These are phyloP conservation scores for Eidolon helvum DNA, from an alignment of 2,113 vertebrate genomes.

Conservation along the genomic window DNA sequence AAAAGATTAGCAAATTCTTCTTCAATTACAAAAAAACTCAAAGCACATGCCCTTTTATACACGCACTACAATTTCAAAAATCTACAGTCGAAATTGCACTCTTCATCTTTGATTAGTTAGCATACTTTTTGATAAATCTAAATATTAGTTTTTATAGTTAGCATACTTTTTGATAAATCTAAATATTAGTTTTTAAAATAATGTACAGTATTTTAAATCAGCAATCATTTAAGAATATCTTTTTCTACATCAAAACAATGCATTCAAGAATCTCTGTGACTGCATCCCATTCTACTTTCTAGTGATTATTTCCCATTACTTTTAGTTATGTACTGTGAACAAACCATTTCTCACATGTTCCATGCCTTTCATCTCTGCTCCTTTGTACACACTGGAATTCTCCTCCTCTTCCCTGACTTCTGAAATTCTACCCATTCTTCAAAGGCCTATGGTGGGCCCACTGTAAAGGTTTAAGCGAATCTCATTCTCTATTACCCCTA, in stretches of 20 bases:
- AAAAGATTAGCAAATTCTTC: slow-evolving; percentile 35
- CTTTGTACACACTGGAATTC: neutral
- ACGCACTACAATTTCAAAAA: too few species aligned
- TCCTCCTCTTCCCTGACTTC: neutral
- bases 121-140: slow-evolving; percentile 13
- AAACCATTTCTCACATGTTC: neutral
- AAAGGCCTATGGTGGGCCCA: neutral
- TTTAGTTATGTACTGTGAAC: neutral
- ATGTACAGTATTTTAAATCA: slow-evolving; percentile 19
- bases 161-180: slow-evolving; percentile 9
- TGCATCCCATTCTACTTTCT: neutral
- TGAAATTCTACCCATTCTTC: neutral
- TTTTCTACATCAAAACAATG: slow-evolving; percentile 9
- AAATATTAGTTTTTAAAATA: neutral
- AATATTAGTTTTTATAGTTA: slow-evolving; percentile 7
- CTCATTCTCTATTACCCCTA: neutral
- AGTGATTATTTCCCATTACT: neutral
- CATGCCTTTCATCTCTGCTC: neutral
- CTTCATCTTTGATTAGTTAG: neutral
- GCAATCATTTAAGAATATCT: neutral
- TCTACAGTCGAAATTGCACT: neutral
- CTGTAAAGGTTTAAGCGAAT: neutral
- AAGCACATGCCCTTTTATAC: neutral
- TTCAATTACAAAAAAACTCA: neutral
- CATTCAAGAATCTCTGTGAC: slow-evolving; percentile 27